These are phyloP conservation scores for Stenoptilia bipunctidactyla DNA, from an alignment of 2,888 invertebrate species.

Conservation along the genomic window DNA sequence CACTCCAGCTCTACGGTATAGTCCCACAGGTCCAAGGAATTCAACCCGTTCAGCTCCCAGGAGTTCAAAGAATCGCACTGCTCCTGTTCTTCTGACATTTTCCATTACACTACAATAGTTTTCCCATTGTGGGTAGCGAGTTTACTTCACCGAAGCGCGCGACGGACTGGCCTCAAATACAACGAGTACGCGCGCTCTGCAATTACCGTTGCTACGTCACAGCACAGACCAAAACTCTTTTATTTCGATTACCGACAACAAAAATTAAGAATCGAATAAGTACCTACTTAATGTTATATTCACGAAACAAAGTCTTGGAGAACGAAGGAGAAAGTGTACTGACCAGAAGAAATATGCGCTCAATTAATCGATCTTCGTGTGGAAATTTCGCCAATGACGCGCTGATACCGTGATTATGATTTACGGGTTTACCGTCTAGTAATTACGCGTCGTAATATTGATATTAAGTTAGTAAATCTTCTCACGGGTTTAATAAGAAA, in stretches of 20 bases:
- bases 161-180: constrained; percentile 26
- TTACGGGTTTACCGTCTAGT: too few relatives aligned
- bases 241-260: constrained; percentile 36
- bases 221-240: constrained; percentile 44
- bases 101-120: constrained; percentile 20
- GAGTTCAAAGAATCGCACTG: constrained; percentile 58
- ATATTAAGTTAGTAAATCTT: too few relatives aligned
- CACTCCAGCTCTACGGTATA: constrained; percentile 87
- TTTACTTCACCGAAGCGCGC: constrained; percentile 24
- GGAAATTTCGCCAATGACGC: too few relatives aligned
- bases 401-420: too few relatives aligned
- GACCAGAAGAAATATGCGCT: too few relatives aligned
- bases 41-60: constrained; percentile 71
- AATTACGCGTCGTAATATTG: too few relatives aligned
- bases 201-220: constrained; percentile 38
- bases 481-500: too few relatives aligned
- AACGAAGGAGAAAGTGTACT: neutral
- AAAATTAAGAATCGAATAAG: too few relatives aligned
- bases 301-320: neutral
- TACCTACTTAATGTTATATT: too few relatives aligned
- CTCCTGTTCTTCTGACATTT: constrained; percentile 61
- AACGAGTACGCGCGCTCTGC: constrained; percentile 19
- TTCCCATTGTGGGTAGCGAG: neutral
- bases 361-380: too few relatives aligned
- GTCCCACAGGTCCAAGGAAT: constrained; percentile 87